phyloP scores from a whole-genome alignment of 2,797 vertebrate genomes.

The Champsocephalus gunnari region DNA sequence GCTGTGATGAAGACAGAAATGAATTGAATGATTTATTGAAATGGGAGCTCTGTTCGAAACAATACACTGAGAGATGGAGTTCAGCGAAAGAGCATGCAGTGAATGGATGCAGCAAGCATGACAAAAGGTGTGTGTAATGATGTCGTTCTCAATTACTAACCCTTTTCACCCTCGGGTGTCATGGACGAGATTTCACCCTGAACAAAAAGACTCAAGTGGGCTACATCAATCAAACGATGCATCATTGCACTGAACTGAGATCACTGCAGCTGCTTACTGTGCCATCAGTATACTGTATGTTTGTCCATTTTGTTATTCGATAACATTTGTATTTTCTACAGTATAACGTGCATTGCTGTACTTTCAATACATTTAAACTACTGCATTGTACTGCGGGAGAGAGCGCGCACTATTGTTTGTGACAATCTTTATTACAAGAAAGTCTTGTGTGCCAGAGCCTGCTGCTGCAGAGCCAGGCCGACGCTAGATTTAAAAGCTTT shows the following conservation, averaged over 20 bases:
- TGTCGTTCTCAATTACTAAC: slow-evolving; percentile 71
- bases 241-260: slow-evolving; percentile 11
- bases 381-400: slow-evolving; percentile 26
- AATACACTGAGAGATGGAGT: slow-evolving; percentile 55
- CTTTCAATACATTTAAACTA: slow-evolving; percentile 31
- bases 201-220: slow-evolving; percentile 41
- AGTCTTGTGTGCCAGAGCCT: slow-evolving; percentile 59
- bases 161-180: slow-evolving; percentile 62
- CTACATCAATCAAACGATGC: slow-evolving; percentile 24
- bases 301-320: slow-evolving; percentile 30
- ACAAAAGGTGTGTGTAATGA: slow-evolving; percentile 75
- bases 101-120: slow-evolving; percentile 62
- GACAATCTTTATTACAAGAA: slow-evolving; percentile 56
- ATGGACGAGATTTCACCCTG: slow-evolving; percentile 34
- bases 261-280: slow-evolving; percentile 22
- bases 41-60: slow-evolving; percentile 51
- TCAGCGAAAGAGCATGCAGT: slow-evolving; percentile 36
- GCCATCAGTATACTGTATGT: slow-evolving; percentile 14
- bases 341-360: slow-evolving; percentile 5
- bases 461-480: slow-evolving; percentile 58
- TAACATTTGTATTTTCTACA: slow-evolving; percentile 34
- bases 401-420: slow-evolving; percentile 47
- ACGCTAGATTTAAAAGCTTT: slow-evolving; percentile 68
- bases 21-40: slow-evolving; percentile 17
- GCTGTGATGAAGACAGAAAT: slow-evolving; percentile 31